Conservation (phyloP, 2,113 vertebrate genomes). For the Phodopus roborovskii region DNA sequence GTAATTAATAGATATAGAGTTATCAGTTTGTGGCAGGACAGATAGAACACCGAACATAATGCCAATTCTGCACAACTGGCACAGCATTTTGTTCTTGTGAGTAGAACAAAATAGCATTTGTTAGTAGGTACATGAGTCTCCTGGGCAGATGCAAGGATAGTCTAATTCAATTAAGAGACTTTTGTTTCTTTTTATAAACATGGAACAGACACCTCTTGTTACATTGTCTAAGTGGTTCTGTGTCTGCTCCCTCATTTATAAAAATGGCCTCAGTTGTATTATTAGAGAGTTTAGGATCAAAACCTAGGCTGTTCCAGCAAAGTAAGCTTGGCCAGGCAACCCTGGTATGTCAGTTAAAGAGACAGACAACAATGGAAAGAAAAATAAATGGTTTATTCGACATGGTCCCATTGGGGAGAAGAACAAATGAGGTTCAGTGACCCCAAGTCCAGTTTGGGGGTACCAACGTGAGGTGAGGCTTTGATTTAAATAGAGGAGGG, state of each 20-base stretch:
- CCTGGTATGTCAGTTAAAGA: neutral
- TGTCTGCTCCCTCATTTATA: neutral
- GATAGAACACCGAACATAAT: neutral
- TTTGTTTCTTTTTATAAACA: neutral
- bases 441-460: neutral
- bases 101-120: neutral
- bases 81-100: neutral
- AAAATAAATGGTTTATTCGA: neutral
- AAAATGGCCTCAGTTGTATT: neutral
- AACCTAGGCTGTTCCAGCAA: neutral
- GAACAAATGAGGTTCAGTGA: neutral
- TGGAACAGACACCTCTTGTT: neutral
- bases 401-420: neutral
- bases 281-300: neutral
- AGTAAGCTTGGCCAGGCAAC: no score
- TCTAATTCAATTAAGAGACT: neutral
- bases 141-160: neutral
- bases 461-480: neutral
- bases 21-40: neutral
- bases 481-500: neutral
- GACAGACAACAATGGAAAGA: neutral
- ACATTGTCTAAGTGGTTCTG: neutral
- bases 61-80: neutral
- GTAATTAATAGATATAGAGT: constrained; percentile 18
- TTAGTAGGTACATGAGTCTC: neutral